Conservation (phyloP, 2,797 vertebrate species). For the Amphiprion clarkii region DNA sequence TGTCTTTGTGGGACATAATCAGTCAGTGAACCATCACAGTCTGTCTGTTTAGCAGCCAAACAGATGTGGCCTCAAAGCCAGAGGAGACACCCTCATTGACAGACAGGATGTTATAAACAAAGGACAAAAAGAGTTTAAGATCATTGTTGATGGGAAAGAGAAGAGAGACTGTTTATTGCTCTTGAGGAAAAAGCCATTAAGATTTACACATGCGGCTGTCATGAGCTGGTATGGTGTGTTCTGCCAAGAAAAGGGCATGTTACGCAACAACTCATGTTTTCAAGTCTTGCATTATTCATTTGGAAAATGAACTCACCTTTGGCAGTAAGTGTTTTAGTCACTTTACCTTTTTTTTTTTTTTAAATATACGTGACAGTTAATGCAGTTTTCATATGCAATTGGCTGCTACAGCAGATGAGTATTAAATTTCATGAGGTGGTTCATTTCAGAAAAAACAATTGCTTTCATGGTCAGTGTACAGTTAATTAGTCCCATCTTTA, state of each 20-base stretch:
- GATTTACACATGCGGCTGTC: conserved; percentile 19
- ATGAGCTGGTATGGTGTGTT: not conserved
- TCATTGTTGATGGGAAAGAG: conserved; percentile 19
- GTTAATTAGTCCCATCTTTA: not conserved
- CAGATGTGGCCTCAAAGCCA: conserved; percentile 18
- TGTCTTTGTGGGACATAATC: not conserved
- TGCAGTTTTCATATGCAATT: conserved; percentile 14
- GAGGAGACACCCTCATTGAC: conserved; percentile 16
- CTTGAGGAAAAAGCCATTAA: conserved; percentile 6
- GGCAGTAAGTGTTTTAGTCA: not conserved
- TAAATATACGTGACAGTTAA: not conserved
- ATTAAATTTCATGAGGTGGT: not conserved
- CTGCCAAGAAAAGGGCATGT: not conserved
- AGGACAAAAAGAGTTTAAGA: conserved; percentile 14
- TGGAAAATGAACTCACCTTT: conserved; percentile 5
- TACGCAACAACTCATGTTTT: not conserved
- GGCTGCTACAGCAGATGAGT: conserved; percentile 17
- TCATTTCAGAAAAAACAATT: not conserved
- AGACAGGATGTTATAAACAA: conserved; percentile 32
- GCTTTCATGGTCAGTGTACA: not conserved
- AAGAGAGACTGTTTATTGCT: conserved; percentile 9
- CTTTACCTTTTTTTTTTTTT: not conserved
- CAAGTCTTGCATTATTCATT: not conserved
- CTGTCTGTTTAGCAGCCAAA: conserved; percentile 8
- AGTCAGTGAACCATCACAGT: conserved; percentile 6